Conservation (phyloP, 2,888 invertebrate species). For the Endotricha flammealis region DNA sequence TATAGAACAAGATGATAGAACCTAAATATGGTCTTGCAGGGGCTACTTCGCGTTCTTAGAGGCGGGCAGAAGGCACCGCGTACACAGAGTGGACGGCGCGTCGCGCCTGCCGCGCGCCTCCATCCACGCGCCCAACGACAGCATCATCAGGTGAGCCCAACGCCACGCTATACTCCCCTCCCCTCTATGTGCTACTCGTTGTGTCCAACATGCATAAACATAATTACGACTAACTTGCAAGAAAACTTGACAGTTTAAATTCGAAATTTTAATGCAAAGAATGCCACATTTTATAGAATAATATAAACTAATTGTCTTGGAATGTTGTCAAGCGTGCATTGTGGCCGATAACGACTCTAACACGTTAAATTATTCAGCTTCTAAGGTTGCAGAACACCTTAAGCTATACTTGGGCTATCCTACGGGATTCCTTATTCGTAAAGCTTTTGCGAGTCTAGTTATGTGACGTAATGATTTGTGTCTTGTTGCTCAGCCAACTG, state of each 20-base stretch:
- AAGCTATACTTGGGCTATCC: not conserved
- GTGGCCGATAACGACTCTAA: not conserved
- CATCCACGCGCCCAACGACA: constrained; percentile 84
- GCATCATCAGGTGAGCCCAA: constrained; percentile 78
- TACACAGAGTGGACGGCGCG: constrained; percentile 77
- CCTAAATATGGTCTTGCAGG: constrained; percentile 73
- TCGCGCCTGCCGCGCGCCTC: constrained; percentile 77
- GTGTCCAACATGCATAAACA: constrained; percentile 33
- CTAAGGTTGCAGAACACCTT: constrained; percentile 17
- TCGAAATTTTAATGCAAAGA: not conserved
- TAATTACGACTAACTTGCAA: constrained; percentile 32
- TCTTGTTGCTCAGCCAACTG: constrained; percentile 89
- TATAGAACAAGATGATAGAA: too few relatives aligned
- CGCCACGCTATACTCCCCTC: constrained; percentile 6
- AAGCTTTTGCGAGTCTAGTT: constrained; percentile 63
- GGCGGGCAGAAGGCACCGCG: constrained; percentile 85
- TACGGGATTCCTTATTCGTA: constrained; percentile 22
- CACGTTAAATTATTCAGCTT: not conserved
- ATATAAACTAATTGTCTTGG: constrained; percentile 4
- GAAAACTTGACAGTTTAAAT: not conserved
- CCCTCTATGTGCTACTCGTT: constrained; percentile 23
- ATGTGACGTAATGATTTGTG: constrained; percentile 71
- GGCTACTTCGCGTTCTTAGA: constrained; percentile 94
- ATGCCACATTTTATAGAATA: not conserved
- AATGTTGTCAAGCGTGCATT: constrained; percentile 8